Base-by-base conservation (phyloP, 2,113 vertebrate genomes). In the Marmota monax region DNA sequence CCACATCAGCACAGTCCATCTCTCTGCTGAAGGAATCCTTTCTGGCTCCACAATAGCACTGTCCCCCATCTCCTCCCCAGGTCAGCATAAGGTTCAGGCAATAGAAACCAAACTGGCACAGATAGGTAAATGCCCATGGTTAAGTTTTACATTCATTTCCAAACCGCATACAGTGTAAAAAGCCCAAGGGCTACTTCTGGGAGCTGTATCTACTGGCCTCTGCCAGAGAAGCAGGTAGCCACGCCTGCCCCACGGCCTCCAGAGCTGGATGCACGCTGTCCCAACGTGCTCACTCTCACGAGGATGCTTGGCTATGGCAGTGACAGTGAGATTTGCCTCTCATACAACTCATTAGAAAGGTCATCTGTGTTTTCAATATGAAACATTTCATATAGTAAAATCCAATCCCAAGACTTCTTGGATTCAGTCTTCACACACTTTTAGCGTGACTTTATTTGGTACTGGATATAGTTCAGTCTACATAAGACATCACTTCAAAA, bases 401-500 rank as follows among this genome's bases (percentile, higher is more conserved):
- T 98, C 98, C 98, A 98, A 99, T 98, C 98, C 97, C 97, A 98
- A 98, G 92, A 96, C 96, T 97, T 97, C 98, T 97, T 95, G 96
- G 97, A 98, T 97, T 98, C 97, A 88, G 96, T 98, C 98, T 98
- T 98, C 95, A 56, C 97, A 96, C 97, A 97, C 96, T 97, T 98
- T 98, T 97, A 98, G 98, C 94, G 94, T 98, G 98, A 98, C 98
- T 98, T 98, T 96, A 92, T 97, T 98, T 98, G 97, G 98, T 90
- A 0, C 25, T 97, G 97, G 97, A 78, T 95, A 97, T 84, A 97
- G 96, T 96, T 97, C 94, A 95, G 96, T 93, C 92, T 61, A 48
- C 0, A 0, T 96, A 94, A 93, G 97, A 95, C 67, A 76, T 99
- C 99, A 99, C 98, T 99, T 99, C 98, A 99, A 96, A 98, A 99